A percentile compares a stretch with the other conserved stretches of the same genome.
These are phyloP conservation scores for Brachymystax lenok DNA, from an alignment of 2,797 vertebrate genomes.

Conservation along the genomic window DNA sequence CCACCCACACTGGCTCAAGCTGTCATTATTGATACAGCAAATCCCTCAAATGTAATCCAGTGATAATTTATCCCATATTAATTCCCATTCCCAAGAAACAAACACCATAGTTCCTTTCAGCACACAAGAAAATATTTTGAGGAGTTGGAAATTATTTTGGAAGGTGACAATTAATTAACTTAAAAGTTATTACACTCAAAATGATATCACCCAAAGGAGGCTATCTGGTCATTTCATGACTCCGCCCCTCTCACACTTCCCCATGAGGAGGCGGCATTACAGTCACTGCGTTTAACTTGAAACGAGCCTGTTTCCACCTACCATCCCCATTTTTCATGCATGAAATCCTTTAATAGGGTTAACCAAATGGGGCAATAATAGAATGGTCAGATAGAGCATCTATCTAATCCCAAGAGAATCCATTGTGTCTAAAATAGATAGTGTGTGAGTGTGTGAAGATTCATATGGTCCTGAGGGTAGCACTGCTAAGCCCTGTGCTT, in stretches of 20 bases:
- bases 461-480: constrained; percentile 12
- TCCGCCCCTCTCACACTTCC: neutral
- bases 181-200: neutral
- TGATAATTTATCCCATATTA: constrained; percentile 5
- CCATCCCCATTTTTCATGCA: constrained; percentile 61
- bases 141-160: neutral
- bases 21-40: constrained; percentile 8
- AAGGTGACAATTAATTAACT: neutral
- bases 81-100: neutral
- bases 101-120: constrained; percentile 3
- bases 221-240: neutral
- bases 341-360: constrained; percentile 64
- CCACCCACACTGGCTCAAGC: neutral
- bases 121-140: neutral
- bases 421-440: constrained; percentile 54
- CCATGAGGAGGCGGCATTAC: neutral
- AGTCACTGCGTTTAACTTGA: constrained; percentile 2
- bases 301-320: neutral
- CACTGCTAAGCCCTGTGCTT: neutral
- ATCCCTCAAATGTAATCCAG: constrained; percentile 16
- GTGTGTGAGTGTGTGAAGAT: neutral
- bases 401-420: constrained; percentile 39
- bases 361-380: constrained; percentile 57
- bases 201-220: neutral
- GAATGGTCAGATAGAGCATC: constrained; percentile 51